These are phyloP conservation scores for Silurus asotus DNA, from an alignment of 2,113 vertebrate genomes.

Conservation along the genomic window DNA sequence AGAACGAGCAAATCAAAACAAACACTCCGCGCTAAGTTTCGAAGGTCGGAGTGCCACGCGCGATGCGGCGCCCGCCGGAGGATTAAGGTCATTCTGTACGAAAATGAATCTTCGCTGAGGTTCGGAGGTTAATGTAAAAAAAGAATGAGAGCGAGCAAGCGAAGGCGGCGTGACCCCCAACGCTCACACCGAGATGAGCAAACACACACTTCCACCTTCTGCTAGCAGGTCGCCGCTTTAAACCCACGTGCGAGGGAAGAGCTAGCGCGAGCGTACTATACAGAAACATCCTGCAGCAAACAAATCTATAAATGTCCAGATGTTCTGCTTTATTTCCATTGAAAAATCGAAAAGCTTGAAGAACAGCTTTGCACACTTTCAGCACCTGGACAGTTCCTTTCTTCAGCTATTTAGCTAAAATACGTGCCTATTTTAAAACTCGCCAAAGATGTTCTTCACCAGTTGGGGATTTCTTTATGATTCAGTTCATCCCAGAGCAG, in stretches of 20 bases:
- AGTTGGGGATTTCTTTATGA: too few relatives aligned
- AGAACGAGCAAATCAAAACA: conserved; percentile 11
- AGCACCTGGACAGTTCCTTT: too few relatives aligned
- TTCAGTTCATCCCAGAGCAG: too few relatives aligned
- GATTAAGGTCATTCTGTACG: conserved; percentile 24
- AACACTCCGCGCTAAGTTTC: conserved; percentile 12
- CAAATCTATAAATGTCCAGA: too few relatives aligned
- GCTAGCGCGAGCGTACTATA: neutral
- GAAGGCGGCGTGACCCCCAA: neutral
- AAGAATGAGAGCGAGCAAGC: neutral
- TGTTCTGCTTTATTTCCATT: too few relatives aligned
- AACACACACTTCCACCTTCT: conserved; percentile 7
- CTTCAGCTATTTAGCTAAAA: too few relatives aligned
- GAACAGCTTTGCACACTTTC: too few relatives aligned
- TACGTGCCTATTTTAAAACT: too few relatives aligned
- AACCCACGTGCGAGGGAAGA: neutral
- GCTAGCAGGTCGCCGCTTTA: neutral
- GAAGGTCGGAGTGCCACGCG: neutral
- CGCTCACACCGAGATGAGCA: neutral
- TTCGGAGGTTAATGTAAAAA: conserved; percentile 38
- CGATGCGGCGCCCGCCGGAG: neutral
- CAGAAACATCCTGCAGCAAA: neutral
- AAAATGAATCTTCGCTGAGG: conserved; percentile 16
- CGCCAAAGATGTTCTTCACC: too few relatives aligned
- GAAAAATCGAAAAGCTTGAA: too few relatives aligned